Percentiles rank a stretch among this genome's conserved stretches.
Evolutionary conservation across 2,888 invertebrate species (phyloP).

Genomic region (Lathronympha strigana): DNA sequence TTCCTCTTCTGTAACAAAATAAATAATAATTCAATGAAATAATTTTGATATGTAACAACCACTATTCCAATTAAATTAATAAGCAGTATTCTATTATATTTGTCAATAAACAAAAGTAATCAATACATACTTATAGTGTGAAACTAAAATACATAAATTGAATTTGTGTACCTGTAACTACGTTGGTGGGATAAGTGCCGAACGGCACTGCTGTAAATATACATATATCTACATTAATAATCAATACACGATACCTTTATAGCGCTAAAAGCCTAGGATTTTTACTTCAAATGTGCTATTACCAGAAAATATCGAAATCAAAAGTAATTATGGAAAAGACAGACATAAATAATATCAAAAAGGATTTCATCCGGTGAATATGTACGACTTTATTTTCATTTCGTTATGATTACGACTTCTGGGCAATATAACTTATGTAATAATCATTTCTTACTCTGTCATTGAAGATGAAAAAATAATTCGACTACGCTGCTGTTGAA

Average conservation of each 20-base stretch:
- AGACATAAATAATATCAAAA: conserved; percentile 25
- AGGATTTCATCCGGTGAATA: conserved; percentile 29
- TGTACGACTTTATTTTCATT: conserved; percentile 30
- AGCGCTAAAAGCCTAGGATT: neutral
- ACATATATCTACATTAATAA: conserved; percentile 29
- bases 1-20: conserved; percentile 62
- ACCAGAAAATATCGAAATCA: neutral
- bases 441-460: conserved; percentile 7
- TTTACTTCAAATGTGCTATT: neutral
- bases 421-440: conserved; percentile 36
- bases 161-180: conserved; percentile 25
- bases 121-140: neutral
- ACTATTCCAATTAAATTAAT: neutral
- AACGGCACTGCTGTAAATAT: conserved; percentile 39
- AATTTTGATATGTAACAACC: neutral
- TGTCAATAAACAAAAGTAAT: neutral
- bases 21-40: no score
- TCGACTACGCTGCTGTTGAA: conserved; percentile 36
- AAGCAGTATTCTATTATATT: neutral
- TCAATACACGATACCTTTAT: conserved; percentile 17
- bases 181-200: conserved; percentile 28
- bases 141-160: conserved; percentile 13
- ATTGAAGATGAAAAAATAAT: conserved; percentile 2
- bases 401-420: conserved; percentile 18
- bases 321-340: neutral